Evolutionary conservation across 2,888 invertebrate genomes (phyloP), one percentile per base, ranked within the genome.

Genomic region (Drosophila imparisetae): DNA sequence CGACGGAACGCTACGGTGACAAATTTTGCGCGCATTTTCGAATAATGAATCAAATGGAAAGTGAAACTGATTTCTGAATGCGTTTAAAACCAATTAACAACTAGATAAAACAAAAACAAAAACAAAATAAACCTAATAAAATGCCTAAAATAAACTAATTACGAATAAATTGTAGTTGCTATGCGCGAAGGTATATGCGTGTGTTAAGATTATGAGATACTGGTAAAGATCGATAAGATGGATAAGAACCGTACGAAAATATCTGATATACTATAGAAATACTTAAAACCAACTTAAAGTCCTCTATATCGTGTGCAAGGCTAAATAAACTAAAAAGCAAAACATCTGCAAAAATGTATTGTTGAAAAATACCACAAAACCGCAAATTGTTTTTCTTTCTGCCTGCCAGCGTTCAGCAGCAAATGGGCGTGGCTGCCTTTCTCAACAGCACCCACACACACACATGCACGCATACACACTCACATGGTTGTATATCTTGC

Each of bases 1-100:
- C 84, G 89, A 84, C 84, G 84, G 84, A 84, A 84, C 84, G 84
- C 90, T 89, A 84, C 84, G 84, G 84, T 84, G 84, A 84, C 84
- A 84, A 84, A 82, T 72, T 89, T 84, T 84, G 88, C 85, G 89
- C 84, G 84, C 84, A 84, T 81, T 81, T 86, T 84, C 75, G 88
- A 80, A 57, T 53, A 59, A 65, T 60, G 86, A 77, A 70, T 73
- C 71, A 70, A 87, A 75, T 61, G 73, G 72, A 86, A 86, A 83
- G 72, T 70, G 83, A 73, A 83, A 69, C 78, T 83, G 80, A 87
- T 78, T 89, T 84, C 84, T 75, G 82, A 87, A 87, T 85, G 90
- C 84, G 84, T 84, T 84, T 83, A 78, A 81, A 71, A 63, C 66
- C 66, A 57, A 59, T 66, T 78, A 60, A 48, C 13, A 55, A 61